Conservation (phyloP, 2,113 vertebrate genomes). For the Numenius arquata region DNA sequence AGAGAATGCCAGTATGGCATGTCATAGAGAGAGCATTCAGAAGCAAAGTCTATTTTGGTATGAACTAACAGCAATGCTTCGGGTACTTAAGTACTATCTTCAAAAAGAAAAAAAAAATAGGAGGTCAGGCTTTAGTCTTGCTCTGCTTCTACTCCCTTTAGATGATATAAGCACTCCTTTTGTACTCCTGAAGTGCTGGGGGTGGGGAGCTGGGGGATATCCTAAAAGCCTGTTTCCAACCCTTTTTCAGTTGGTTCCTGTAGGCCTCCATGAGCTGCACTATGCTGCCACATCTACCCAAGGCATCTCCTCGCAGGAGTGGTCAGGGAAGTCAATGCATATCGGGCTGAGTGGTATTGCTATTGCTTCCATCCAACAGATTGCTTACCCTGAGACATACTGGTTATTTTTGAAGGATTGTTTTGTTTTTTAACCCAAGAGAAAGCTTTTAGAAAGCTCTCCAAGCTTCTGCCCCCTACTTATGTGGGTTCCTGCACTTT, state of each 20-base stretch:
- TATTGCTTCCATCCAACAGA: neutral
- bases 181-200: neutral
- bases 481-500: conserved; percentile 61
- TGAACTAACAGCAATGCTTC: neutral
- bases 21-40: neutral
- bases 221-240: neutral
- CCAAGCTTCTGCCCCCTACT: conserved; percentile 47
- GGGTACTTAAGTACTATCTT: neutral
- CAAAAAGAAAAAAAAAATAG: neutral
- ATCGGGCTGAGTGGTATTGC: neutral
- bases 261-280: neutral
- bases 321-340: neutral
- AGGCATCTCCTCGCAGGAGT: neutral
- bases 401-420: conserved; percentile 30
- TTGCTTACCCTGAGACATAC: neutral
- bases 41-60: neutral
- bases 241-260: neutral
- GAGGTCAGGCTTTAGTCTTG: neutral
- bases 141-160: neutral
- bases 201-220: fast-evolving
- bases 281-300: neutral
- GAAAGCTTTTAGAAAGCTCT: conserved; percentile 57
- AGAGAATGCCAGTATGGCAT: neutral
- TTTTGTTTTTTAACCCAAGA: conserved; percentile 25
- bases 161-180: neutral